Conservation (phyloP, 2,113 vertebrate species). For the Setophaga kirtlandii region DNA sequence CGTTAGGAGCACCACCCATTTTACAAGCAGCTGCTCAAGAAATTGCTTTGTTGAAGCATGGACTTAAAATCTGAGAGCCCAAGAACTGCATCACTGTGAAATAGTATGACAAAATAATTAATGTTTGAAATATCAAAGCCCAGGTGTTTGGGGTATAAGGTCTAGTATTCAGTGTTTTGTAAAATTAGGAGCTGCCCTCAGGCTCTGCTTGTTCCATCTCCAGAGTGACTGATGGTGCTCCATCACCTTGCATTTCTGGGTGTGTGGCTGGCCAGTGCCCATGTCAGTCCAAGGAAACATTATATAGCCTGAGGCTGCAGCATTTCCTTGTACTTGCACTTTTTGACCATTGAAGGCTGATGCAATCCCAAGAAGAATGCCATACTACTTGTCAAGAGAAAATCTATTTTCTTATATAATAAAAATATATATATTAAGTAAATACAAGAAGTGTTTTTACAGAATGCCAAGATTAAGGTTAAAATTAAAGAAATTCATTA, state of each 20-base stretch:
- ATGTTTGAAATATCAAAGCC: not conserved
- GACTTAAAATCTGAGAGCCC: not conserved
- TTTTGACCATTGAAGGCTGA: not conserved
- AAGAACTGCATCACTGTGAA: not conserved
- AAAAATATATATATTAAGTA: not conserved
- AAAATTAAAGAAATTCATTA: not conserved
- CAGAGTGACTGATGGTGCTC: not conserved
- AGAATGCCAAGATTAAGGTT: not conserved
- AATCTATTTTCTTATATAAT: not conserved
- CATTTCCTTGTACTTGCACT: not conserved
- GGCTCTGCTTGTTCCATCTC: not conserved
- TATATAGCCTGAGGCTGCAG: not conserved
- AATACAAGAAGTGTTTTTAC: not conserved
- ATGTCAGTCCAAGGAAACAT: not conserved
- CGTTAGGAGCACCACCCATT: not conserved
- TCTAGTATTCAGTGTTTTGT: not conserved
- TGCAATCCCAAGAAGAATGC: not conserved
- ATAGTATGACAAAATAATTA: not conserved
- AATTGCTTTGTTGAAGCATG: not conserved
- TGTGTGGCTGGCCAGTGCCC: not conserved
- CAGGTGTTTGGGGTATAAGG: not conserved
- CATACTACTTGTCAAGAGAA: not conserved
- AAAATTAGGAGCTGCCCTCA: not conserved
- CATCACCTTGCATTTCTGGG: not conserved
- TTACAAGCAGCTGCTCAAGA: not conserved